phyloP scores from a whole-genome alignment of 2,888 invertebrate species.

The Lepidonotus clava region DNA sequence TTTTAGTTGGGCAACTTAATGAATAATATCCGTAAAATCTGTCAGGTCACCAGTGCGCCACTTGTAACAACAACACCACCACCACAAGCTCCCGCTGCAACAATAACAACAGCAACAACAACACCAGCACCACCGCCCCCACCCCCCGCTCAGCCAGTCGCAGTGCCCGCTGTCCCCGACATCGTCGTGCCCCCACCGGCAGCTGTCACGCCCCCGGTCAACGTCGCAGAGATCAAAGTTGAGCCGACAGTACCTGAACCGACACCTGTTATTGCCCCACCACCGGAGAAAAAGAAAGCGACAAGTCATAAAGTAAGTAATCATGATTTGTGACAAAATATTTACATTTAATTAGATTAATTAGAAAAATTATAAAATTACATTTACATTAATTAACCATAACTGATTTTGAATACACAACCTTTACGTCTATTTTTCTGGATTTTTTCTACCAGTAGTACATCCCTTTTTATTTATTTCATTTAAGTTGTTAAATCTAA shows the following conservation, averaged over 20 bases:
- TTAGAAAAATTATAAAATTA: no score
- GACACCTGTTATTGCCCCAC: neutral
- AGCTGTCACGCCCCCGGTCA: neutral
- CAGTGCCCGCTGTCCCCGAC: slow-evolving; percentile 29
- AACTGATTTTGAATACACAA: no score
- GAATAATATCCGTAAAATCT: no score
- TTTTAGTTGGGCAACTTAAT: no score
- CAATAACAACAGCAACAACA: no score
- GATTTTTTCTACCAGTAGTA: neutral
- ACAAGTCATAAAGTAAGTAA: slow-evolving; percentile 22
- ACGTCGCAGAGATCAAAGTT: neutral
- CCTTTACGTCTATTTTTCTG: no score
- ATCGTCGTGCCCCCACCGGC: neutral
- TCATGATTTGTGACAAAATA: no score
- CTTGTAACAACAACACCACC: neutral
- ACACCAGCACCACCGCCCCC: neutral
- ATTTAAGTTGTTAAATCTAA: no score
- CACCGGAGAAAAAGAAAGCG: slow-evolving; percentile 49
- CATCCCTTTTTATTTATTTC: neutral
- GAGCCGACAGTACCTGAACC: neutral
- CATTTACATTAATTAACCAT: no score
- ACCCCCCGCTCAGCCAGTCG: neutral
- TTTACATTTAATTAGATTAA: no score
- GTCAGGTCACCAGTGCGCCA: no score
- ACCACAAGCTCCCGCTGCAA: neutral